These are phyloP conservation scores for Silurus lanzhouensis DNA, from an alignment of 2,797 vertebrate species.

Conservation along the genomic window DNA sequence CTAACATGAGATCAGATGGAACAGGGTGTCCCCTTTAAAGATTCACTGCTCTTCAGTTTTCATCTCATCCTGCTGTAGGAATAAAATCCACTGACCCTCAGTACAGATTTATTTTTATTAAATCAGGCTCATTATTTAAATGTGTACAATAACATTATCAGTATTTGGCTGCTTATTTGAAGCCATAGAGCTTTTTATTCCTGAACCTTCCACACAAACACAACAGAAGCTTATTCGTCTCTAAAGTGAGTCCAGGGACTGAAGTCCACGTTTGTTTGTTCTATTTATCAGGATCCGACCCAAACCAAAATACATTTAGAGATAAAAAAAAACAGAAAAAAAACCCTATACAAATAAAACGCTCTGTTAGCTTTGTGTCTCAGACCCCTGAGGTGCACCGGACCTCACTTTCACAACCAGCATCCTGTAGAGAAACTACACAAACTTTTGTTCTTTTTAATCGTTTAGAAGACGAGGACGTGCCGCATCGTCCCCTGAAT, in stretches of 20 bases:
- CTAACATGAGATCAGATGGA: no score
- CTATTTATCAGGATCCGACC: neutral
- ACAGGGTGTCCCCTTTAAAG: no score
- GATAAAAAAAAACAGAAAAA: neutral
- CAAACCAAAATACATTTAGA: neutral
- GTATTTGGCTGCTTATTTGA: neutral
- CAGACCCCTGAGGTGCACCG: neutral
- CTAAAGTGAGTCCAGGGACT: neutral
- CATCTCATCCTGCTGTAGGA: neutral
- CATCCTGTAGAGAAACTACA: neutral
- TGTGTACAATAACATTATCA: neutral
- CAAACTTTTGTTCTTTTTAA: neutral
- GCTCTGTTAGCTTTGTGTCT: neutral
- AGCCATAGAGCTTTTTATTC: neutral
- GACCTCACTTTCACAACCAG: neutral
- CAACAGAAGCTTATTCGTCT: neutral
- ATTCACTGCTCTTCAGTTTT: no score
- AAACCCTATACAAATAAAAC: neutral
- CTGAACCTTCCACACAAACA: conserved; percentile 1
- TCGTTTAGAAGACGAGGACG: neutral
- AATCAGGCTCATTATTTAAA: conserved; percentile 15
- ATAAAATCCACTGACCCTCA: neutral
- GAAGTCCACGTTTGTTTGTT: neutral
- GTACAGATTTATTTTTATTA: conserved; percentile 27
- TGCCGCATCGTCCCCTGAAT: neutral